phyloP scores from a whole-genome alignment of 2,797 vertebrate genomes.

The Ctenosaura bakeri region DNA sequence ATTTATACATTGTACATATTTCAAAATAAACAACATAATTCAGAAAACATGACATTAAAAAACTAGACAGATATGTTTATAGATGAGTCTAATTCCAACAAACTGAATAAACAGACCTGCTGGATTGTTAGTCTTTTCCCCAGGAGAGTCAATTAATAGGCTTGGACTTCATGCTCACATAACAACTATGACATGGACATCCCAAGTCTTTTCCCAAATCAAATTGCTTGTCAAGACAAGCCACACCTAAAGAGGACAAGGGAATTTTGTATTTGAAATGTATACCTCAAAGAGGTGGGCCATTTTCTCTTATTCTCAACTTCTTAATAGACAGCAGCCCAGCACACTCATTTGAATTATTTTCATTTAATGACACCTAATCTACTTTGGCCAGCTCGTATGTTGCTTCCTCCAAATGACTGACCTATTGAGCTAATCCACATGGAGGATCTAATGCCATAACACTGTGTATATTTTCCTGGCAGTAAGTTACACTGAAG shows the following conservation, averaged over 20 bases:
- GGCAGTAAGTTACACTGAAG: neutral
- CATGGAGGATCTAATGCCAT: neutral
- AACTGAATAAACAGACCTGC: conserved; percentile 35
- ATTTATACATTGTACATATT: conserved; percentile 71
- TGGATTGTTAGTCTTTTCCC: neutral
- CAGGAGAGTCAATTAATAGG: conserved; percentile 27
- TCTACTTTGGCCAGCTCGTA: neutral
- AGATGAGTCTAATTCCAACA: conserved; percentile 45
- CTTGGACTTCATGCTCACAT: conserved; percentile 39
- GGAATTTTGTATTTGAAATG: neutral
- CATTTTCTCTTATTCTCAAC: neutral
- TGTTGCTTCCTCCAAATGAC: neutral
- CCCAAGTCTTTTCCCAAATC: conserved; percentile 21
- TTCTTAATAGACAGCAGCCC: neutral
- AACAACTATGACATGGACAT: conserved; percentile 40
- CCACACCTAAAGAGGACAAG: neutral
- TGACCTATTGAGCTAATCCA: neutral
- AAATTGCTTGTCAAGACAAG: conserved; percentile 9
- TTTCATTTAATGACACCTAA: neutral
- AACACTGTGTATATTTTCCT: neutral
- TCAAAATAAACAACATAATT: conserved; percentile 64
- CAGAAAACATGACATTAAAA: conserved; percentile 44
- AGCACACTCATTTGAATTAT: neutral
- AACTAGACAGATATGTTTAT: conserved; percentile 34
- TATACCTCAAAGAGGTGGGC: neutral